Evolutionary conservation across 2,797 vertebrate species (phyloP), one percentile per base, ranked within the genome.

Genomic region (Crenichthys baileyi): DNA sequence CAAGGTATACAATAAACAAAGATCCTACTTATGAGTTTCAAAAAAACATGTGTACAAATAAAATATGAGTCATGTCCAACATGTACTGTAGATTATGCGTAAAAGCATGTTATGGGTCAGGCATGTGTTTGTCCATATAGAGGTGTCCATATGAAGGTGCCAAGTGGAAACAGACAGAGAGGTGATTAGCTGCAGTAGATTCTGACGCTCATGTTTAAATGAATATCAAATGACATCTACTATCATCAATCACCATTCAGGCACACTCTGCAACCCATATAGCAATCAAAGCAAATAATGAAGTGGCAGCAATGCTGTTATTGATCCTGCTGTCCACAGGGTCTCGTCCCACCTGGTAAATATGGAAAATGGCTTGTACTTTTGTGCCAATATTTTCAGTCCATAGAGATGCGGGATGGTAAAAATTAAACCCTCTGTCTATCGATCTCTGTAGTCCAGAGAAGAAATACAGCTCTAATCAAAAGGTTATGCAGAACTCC

Each of bases 161-260:
- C 90, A 86, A 86, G 85, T 87, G 88, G 90, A 89, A 90, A 89
- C 83, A 90, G 87, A 90, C 90, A 86, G 88, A 87, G 89, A 90
- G 92, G 89, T 93, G 94, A 95, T 95, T 94, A 94, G 90, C 87
- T 87, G 31, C 77, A 92, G 93, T 91, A 89, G 85, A 91, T 93
- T 91, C 84, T 87, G 87, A 87, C 87, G 90, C 90, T 93, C 76
- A 2, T 12, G 83, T 90, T 93, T 86, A 90, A 91, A 85, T 89
- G 84, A 85, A 90, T 94, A 93, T 91, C 91, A 91, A 93, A 93
- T 87, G 91, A 93, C 91, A 91, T 84, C 86, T 89, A 82, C 76
- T 20, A 18, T 83, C 91, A 92, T 95, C 90, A 91, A 92, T 95
- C 95, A 94, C 82, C 70, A 86, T 88, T 82, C 7, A 77, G 86